Evolutionary conservation across 2,113 vertebrate genomes (phyloP).

Genomic region (Laticauda laticaudata): DNA sequence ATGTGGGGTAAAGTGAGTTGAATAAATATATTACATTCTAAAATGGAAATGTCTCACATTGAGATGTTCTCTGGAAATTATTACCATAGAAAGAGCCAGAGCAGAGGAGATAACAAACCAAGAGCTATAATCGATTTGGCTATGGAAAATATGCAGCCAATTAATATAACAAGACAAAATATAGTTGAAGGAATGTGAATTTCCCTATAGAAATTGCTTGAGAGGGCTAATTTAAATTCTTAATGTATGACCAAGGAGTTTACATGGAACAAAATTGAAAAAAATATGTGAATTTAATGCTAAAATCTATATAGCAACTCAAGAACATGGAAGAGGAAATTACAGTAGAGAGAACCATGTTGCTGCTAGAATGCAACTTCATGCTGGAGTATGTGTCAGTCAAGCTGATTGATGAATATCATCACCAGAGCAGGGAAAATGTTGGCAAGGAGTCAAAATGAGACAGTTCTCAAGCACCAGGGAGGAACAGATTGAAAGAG

Average conservation of each 20-base stretch:
- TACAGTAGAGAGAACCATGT: not conserved
- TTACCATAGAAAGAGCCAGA: not conserved
- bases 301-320: not conserved
- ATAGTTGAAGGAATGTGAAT: not conserved
- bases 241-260: not conserved
- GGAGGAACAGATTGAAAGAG: not conserved
- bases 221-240: not conserved
- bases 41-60: not conserved
- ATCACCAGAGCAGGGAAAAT: not conserved
- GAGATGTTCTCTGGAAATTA: not conserved
- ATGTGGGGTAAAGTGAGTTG: not conserved
- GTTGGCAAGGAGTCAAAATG: not conserved
- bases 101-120: not conserved
- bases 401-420: not conserved
- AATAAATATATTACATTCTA: not conserved
- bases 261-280: not conserved
- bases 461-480: not conserved
- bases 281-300: not conserved
- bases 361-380: not conserved
- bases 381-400: not conserved
- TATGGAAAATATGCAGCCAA: not conserved
- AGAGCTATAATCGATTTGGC: not conserved
- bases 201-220: not conserved
- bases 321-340: not conserved
- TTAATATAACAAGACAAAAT: not conserved